Base-by-base conservation (phyloP, 2,888 invertebrate species). In the Stenichneumon culpator region DNA sequence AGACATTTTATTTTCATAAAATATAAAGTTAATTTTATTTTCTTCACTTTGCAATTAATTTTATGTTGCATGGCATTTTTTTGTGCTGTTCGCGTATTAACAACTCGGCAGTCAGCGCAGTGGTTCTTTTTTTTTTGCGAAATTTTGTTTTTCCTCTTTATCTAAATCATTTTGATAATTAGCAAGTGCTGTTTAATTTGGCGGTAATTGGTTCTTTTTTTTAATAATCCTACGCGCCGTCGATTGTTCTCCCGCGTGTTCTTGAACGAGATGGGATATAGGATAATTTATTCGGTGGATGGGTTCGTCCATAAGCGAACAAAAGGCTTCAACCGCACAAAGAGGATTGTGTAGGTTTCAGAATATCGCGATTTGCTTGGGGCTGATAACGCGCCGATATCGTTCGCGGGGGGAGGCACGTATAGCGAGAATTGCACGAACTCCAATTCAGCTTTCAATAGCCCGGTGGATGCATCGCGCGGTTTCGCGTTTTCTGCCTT, bases 341-440 rank as follows among this genome's bases (percentile, higher is more conserved):
- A 28, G 25, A 25, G 25, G 44, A 65, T 28, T 54, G 57, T 44
- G 39, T 54, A 11, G 50, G 75, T 54, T 54, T 81, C 81, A 52
- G 81, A 81, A 81, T 81, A 81, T 84, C 57, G 60, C 68, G 73
- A 81, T 81, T 73, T 67, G 84, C 81, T 81, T 63, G 32, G 68
- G 68, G 86, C 88, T 88, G 89, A 88, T 90, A 86, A 85, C 85
- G 85, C 88, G 90, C 89, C 90, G 89, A 89, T 90, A 89, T 89
- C 88, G 87, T 79, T 65, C 84, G 60, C 28, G 16, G 50, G 50
- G 36, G 73, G 52, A 47, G 63, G 50, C 72, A 80, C 68, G 73
- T 81, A 81, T 52, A 68, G 60, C 60, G 60, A 28, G 60, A 14
- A 60, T 60, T 60, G 28, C 60, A 14, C 25, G 60, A 60, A 28